Evolutionary conservation across 2,113 vertebrate species (phyloP).

Genomic region (Pygathrix nemaeus): DNA sequence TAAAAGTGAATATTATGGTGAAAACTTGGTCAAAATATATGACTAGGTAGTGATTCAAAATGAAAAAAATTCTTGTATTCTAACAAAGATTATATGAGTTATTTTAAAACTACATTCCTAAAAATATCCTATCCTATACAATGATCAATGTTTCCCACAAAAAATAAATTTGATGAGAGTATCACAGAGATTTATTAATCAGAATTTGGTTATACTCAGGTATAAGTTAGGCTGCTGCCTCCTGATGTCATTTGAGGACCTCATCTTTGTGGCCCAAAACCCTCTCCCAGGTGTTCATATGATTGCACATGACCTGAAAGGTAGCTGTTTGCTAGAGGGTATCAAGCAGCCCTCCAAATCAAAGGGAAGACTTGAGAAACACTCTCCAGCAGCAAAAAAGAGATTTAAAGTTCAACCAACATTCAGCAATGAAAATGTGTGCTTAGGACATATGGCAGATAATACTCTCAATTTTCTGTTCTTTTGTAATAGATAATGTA

Average conservation of each 20-base stretch:
- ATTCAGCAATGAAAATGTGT: not conserved
- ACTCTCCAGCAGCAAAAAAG: not conserved
- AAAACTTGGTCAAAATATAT: slow-evolving; percentile 3
- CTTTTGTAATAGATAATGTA: not conserved
- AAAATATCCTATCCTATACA: not conserved
- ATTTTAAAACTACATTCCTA: not conserved
- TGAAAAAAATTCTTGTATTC: not conserved
- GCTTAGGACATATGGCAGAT: not conserved
- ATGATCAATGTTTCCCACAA: not conserved
- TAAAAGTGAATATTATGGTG: not conserved
- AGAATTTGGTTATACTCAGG: not conserved
- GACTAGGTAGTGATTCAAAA: not conserved
- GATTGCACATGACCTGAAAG: not conserved
- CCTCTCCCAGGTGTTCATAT: not conserved
- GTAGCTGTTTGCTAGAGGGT: not conserved
- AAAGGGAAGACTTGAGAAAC: not conserved
- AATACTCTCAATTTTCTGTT: not conserved
- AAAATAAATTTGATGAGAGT: not conserved
- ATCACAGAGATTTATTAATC: not conserved
- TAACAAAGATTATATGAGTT: not conserved
- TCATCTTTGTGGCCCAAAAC: not conserved
- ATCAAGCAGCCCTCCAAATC: not conserved
- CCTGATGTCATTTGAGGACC: not conserved
- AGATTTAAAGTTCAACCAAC: not conserved
- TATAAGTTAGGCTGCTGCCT: not conserved